Conservation (phyloP, 2,113 vertebrate species). For the Amblyopsis rosae region DNA sequence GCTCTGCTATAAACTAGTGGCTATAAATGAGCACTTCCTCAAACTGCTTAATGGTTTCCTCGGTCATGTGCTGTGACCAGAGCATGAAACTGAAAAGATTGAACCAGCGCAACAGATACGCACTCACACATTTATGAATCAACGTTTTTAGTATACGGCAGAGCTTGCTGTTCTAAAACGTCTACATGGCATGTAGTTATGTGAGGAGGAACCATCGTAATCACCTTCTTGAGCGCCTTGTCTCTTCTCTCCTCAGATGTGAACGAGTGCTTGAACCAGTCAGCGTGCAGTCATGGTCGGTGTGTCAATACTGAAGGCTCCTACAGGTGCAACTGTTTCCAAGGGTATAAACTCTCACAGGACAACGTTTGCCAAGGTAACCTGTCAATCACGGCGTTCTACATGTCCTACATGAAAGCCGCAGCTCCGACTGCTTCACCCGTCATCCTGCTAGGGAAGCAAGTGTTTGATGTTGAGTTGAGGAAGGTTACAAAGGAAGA, state of each 20-base stretch:
- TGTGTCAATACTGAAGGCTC: constrained; percentile 78
- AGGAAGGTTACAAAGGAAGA: constrained; percentile 34
- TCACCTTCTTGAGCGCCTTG: not conserved
- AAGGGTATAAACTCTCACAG: constrained; percentile 66
- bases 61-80: constrained; percentile 49
- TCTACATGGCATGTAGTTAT: not conserved
- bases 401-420: constrained; percentile 5
- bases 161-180: not conserved
- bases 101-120: constrained; percentile 33
- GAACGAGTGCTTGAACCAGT: constrained; percentile 75
- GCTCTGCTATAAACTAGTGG: constrained; percentile 54
- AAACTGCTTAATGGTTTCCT: constrained; percentile 9
- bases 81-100: constrained; percentile 51
- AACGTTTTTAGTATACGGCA: not conserved
- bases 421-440: constrained; percentile 33
- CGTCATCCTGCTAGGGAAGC: constrained; percentile 37
- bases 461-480: constrained; percentile 16
- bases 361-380: constrained; percentile 75
- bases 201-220: not conserved
- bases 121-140: constrained; percentile 41
- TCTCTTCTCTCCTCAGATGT: constrained; percentile 61
- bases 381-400: constrained; percentile 19
- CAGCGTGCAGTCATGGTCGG: constrained; percentile 64
- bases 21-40: constrained; percentile 45
- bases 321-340: constrained; percentile 75